Base-by-base conservation (phyloP, 1,140 invertebrate species). In the Bilobella aurantiaca region DNA sequence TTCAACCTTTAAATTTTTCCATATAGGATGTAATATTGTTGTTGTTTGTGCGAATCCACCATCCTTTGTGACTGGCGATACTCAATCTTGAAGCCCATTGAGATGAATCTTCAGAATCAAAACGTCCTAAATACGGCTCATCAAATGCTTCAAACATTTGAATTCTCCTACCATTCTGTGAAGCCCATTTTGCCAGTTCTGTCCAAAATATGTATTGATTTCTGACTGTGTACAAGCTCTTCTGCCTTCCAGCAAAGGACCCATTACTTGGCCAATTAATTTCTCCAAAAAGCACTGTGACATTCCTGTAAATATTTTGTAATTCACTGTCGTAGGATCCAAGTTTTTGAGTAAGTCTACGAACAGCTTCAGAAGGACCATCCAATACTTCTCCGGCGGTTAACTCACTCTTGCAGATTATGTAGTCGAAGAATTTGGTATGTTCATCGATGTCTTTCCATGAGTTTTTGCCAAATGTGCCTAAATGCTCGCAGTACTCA, bases 121-220 rank as follows among this genome's bases (percentile, higher is more conserved):
- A 21, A 30, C 53, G 16, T 23, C 14, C 21, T 27, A 53, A 53
- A 37, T 46, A 63, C 29, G 62, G 62, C 29, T 63, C 62, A 34
- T 63, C 62, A 56, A 67, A 67, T 2, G 58, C 65, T 46, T 67
- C 62, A 47, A 67, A 67, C 28, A 67, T 28, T 5, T 58, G 32
- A n/a, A 62, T 37, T 23, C 31, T 47, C 18, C 30, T 29, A 27
- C 34, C 12, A 49, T 67, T 63, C 5, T n/a, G 1, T 2, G 31
- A 12, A 5, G 62, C 27, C 62, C 58, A 62, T 16, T 58, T 30
- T 23, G 14, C 46, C 61, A 67, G 63, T 61, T 34, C 34, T 5
- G 49, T 47, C 66, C 66, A 67, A 28, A 58, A 67, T 12, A 32
- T 53, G 18, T 64, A 66, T 27, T 30, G 23, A 30, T 67, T 63